phyloP scores from a whole-genome alignment of 2,888 invertebrate species.

The Acleris cristana region DNA sequence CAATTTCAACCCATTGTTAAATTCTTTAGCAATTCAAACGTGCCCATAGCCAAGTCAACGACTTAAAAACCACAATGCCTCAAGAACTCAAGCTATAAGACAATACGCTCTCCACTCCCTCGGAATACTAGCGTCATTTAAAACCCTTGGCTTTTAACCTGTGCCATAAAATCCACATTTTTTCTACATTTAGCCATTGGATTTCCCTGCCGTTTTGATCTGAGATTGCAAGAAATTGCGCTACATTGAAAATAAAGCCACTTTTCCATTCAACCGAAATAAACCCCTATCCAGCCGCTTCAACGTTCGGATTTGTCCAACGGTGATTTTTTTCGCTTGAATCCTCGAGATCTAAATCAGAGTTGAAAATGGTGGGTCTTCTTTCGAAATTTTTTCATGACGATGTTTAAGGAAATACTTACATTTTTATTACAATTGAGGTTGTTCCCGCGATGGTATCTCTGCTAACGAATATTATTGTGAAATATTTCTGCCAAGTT shows the following conservation, averaged over 20 bases:
- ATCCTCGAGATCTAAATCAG: conserved; percentile 37
- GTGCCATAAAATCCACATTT: conserved; percentile 39
- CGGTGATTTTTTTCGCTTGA: conserved; percentile 23
- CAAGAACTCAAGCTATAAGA: conserved; percentile 10
- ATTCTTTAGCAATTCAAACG: no score
- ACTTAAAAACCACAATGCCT: not conserved
- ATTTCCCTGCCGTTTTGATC: conserved; percentile 58
- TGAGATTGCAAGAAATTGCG: conserved; percentile 62
- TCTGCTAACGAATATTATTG: conserved; percentile 37
- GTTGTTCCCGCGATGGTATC: conserved; percentile 34
- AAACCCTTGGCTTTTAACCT: conserved; percentile 35
- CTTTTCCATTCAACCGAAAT: conserved; percentile 15
- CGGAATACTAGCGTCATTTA: conserved; percentile 19
- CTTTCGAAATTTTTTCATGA: conserved; percentile 38
- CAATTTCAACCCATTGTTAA: no score
- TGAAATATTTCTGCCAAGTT: conserved; percentile 34
- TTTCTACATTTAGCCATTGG: conserved; percentile 55
- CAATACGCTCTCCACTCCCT: conserved; percentile 12
- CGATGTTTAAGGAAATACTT: conserved; percentile 37
- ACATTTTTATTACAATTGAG: conserved; percentile 40
- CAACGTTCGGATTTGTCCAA: conserved; percentile 18
- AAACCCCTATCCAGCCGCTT: not conserved
- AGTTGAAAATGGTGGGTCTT: conserved; percentile 38
- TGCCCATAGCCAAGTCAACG: not conserved
- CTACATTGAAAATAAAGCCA: conserved; percentile 52